A percentile compares a stretch with the other conserved stretches of the same genome.
Conservation (phyloP, 2,888 invertebrate genomes). For the Nudaria mundana region DNA sequence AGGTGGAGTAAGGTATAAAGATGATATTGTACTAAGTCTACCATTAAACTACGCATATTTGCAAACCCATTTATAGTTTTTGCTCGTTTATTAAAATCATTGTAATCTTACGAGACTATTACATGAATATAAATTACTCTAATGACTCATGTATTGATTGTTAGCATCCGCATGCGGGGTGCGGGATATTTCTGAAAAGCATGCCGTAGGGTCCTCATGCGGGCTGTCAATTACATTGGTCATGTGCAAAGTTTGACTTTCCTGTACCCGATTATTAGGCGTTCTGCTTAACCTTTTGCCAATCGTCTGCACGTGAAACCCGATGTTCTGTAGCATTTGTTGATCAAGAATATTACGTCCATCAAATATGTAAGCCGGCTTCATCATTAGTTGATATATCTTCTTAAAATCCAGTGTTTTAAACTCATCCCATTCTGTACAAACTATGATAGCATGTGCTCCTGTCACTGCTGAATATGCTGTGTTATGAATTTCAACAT, state of each 20-base stretch:
- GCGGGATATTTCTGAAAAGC: too few relatives aligned
- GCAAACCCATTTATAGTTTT: too few relatives aligned
- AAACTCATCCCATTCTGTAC: conserved; percentile 99
- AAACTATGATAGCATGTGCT: conserved; percentile 96
- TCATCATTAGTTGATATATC: conserved; percentile 97
- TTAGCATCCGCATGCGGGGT: too few relatives aligned
- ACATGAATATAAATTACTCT: too few relatives aligned
- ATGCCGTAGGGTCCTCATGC: too few relatives aligned
- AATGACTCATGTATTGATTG: too few relatives aligned
- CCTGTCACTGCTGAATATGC: conserved; percentile 94
- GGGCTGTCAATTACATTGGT: too few relatives aligned
- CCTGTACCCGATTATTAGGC: conserved; percentile 80
- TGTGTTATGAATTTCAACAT: conserved; percentile 89
- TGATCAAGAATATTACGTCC: conserved; percentile 97
- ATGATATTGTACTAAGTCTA: too few relatives aligned
- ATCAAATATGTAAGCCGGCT: conserved; percentile 99
- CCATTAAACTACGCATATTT: too few relatives aligned
- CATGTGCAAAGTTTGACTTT: conserved; percentile 72
- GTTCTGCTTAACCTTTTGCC: conserved; percentile 84
- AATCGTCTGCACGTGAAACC: conserved; percentile 97
- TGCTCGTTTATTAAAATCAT: neutral
- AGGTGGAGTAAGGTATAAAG: too few relatives aligned
- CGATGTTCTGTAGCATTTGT: conserved; percentile 88
- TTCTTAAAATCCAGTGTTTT: conserved; percentile 90
- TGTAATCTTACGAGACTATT: neutral